These are phyloP conservation scores for Holacanthella duospinosa DNA, from an alignment of 2,888 invertebrate species.

Conservation along the genomic window DNA sequence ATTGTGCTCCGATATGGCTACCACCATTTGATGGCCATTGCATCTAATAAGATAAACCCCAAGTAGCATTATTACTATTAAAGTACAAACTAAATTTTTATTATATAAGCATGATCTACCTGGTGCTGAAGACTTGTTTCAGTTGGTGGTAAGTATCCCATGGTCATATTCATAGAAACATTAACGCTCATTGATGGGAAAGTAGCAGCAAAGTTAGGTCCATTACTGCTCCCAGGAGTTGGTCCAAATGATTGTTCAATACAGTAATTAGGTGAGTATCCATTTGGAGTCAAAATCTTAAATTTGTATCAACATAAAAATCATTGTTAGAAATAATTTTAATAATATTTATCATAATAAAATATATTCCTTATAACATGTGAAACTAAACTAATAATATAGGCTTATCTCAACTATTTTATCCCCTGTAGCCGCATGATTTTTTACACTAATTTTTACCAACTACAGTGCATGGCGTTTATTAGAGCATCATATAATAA, in stretches of 20 bases:
- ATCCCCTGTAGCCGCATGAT: too few species aligned
- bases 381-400: too few species aligned
- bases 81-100: not conserved
- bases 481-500: too few species aligned
- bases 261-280: slow-evolving; percentile 39
- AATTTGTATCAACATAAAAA: not conserved
- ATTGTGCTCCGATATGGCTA: slow-evolving; percentile 1
- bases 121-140: slow-evolving; percentile 30
- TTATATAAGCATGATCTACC: not conserved
- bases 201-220: slow-evolving; percentile 41
- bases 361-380: too few species aligned
- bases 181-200: slow-evolving; percentile 94
- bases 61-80: not conserved
- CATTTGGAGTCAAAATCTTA: slow-evolving; percentile 34
- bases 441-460: too few species aligned
- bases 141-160: slow-evolving; percentile 46
- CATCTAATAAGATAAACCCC: slow-evolving; percentile 2
- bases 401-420: too few species aligned
- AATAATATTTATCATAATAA: not conserved
- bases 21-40: slow-evolving; percentile 14
- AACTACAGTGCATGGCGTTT: too few species aligned
- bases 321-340: not conserved
- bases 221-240: slow-evolving; percentile 38
- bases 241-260: slow-evolving; percentile 37
- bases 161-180: slow-evolving; percentile 96